Base-by-base conservation (phyloP, 2,888 invertebrate species). In the Ctenicera cuprea region DNA sequence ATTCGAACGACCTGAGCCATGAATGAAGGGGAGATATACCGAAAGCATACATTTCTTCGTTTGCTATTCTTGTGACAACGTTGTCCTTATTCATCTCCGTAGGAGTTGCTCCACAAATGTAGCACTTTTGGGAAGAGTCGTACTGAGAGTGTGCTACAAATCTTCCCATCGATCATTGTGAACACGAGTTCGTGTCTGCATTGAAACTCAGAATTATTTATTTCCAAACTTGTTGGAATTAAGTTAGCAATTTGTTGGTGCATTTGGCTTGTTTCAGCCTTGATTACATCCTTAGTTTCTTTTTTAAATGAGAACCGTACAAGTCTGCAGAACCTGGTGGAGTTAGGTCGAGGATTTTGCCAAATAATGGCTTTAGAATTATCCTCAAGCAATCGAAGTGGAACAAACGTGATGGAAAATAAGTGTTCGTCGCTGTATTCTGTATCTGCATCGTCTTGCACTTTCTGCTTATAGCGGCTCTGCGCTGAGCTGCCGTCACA, bases 1-100 rank as follows among this genome's bases (percentile, higher is more conserved):
- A 83, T 69, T 85, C 82, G 66, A 82, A 83, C 71, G 80, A 81
- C 16, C 81, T 75, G 12, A 82, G 83, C 82, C 82, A 84, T 3
- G 81, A 79, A 78, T 84, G 82, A 37, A 84, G 74, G 38, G 74
- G 73, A 43, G 82, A 83, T 61, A 82, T 59, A 33, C 80, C 81
- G 68, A 82, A 80, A 16, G 61, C 41, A 16, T 79, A 74, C 62
- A 76, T 38, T 5, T 67, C 61, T 43, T 68, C 33, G 20, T 71
- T 57, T 20, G 70, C 18, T 22, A 61, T 33, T 41, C 41, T 71
- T 18, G 63, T 18, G 7, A 75, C 16, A 16, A 22, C 43, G 26
- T 77, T 63, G 12, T 79, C 70, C 33, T 76, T 69, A 67, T 78
- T 79, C 62, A 79, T 77, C 33, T 80, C 74, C 62, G 74, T 77